These are phyloP conservation scores for Sus cebifrons DNA, from an alignment of 2,797 vertebrate species.

Conservation along the genomic window DNA sequence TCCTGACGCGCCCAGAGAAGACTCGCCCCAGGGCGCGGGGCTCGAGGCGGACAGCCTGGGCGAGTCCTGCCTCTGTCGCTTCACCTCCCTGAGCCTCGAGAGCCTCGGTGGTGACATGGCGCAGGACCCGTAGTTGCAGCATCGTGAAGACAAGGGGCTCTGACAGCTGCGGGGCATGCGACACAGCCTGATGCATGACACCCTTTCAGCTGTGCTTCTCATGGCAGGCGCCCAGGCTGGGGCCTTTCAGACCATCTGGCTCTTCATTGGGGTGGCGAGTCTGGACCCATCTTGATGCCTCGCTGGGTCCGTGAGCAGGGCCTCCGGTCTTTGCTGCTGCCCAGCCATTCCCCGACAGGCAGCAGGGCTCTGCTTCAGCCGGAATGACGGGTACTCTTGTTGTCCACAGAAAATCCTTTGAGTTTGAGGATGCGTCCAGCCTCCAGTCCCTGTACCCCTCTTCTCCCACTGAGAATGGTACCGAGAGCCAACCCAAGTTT, in stretches of 20 bases:
- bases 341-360: not conserved
- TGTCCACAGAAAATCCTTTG: conserved; percentile 95
- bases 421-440: conserved; percentile 96
- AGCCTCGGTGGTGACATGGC: not conserved
- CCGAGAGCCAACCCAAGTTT: conserved; percentile 93
- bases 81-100: not conserved
- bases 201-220: not conserved
- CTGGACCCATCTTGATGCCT: not conserved
- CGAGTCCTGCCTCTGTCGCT: not conserved
- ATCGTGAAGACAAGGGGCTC: not conserved
- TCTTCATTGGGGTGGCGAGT: conserved; percentile 49
- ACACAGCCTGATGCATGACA: not conserved
- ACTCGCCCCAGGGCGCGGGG: not conserved
- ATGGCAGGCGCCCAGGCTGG: not conserved
- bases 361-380: not conserved
- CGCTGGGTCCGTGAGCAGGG: not conserved
- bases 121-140: not conserved
- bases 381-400: conserved; percentile 72
- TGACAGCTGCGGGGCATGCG: not conserved
- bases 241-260: conserved; percentile 12
- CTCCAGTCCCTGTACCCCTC: conserved; percentile 94
- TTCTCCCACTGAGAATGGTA: conserved; percentile 97
- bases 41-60: not conserved
- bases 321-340: not conserved
- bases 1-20: not conserved